Conservation (phyloP, 2,113 vertebrate species). For the Tupaia tana region DNA sequence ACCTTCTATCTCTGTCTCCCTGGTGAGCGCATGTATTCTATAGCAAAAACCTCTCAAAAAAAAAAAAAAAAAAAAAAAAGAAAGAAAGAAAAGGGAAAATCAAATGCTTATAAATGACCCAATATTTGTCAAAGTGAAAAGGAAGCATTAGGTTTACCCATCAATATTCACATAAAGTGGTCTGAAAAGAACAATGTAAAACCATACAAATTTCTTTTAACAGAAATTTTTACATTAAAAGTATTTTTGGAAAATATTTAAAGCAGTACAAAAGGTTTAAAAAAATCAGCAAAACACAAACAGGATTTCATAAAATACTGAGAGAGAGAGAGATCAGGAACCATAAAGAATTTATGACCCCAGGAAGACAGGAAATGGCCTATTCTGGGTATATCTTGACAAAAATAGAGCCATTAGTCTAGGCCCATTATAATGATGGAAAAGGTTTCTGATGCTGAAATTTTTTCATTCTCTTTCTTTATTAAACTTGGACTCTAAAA, state of each 20-base stretch:
- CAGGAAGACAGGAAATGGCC: background rate
- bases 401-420: background rate
- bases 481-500: background rate
- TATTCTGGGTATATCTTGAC: background rate
- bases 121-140: background rate
- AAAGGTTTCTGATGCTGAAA: background rate
- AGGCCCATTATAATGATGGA: background rate
- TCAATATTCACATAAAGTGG: background rate
- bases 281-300: slow-evolving; percentile 2
- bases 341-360: background rate
- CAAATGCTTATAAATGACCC: background rate
- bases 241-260: background rate
- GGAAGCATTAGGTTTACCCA: background rate
- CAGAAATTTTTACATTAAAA: background rate
- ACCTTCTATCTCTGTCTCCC: too few species aligned
- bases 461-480: background rate
- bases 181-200: background rate
- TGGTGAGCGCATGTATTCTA: too few species aligned
- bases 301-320: background rate
- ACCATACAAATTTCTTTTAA: background rate
- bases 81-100: background rate
- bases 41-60: too few species aligned
- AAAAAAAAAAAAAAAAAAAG: too few species aligned
- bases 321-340: background rate
- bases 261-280: background rate